Evolutionary conservation across 2,113 vertebrate genomes (phyloP).

Genomic region (Scalopus aquaticus): DNA sequence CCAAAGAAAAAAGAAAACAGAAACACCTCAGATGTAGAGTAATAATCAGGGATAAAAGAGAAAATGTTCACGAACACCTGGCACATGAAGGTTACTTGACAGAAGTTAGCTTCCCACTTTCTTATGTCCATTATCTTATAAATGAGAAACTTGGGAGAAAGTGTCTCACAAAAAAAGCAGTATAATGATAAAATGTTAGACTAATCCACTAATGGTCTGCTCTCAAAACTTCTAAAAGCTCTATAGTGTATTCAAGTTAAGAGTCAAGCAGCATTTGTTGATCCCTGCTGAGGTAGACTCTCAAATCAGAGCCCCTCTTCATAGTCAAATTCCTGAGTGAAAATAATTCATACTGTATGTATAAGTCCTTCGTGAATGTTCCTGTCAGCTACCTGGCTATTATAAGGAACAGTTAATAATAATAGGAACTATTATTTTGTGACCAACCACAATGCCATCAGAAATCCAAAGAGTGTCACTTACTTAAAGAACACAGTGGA

Average conservation of each 20-base stretch:
- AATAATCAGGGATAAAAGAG: neutral
- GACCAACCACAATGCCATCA: neutral
- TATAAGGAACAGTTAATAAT: neutral
- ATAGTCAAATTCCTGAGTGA: neutral
- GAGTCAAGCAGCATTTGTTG: neutral
- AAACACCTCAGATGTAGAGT: neutral
- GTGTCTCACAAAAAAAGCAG: neutral
- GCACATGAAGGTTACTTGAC: neutral
- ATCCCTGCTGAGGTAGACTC: neutral
- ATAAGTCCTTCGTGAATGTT: neutral
- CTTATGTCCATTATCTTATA: neutral
- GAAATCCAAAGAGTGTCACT: neutral
- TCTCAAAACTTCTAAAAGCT: neutral
- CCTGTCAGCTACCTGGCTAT: neutral
- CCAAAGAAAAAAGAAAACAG: neutral
- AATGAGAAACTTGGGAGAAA: neutral
- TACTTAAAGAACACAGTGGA: neutral
- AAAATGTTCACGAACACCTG: neutral
- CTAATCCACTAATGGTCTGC: neutral
- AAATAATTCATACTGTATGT: neutral
- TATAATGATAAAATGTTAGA: neutral
- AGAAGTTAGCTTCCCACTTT: neutral
- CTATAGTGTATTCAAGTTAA: neutral
- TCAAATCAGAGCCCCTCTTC: neutral
- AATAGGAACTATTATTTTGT: neutral